Evolutionary conservation across 30 jellyfish, hydroid and myxozoan species (phyloP), one percentile per base, ranked within the genome.

Genomic region (Cassiopea andromeda): DNA sequence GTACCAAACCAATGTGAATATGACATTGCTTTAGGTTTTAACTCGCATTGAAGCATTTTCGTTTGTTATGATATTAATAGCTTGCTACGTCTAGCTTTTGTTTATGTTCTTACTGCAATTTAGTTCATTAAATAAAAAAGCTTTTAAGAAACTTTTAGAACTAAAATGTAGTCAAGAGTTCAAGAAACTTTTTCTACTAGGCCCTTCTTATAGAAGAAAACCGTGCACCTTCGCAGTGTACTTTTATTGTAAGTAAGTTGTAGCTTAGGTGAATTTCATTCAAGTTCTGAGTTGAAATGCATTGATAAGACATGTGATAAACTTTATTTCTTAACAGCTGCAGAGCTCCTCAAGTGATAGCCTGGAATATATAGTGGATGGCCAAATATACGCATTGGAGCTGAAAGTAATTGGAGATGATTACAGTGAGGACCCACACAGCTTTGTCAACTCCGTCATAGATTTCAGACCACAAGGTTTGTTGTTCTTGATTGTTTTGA

Each of bases 321-420:
- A 14, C 43, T 9, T 70, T 6, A 18, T 18, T 70, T 70, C 38
- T 12, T 1, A 70, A n/a, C 81, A 95, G 99, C 88, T 88, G 87
- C 98, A 91, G 46, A 95, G 99, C 75, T 95, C 99, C 1, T 95
- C 99, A n/a, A 91, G 94, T 91, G 98, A 95, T 71, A 75, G 92
- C 70, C 87, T 95, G 45, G 99, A 95, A 77, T 89, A 87, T 89
- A 95, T 95, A 75, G 98, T 95, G 13, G 99, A 95, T 87, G 99
- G 99, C 27, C 98, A 95, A 82, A 95, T 95, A 78, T 87, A 87
- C 75, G 99, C 94, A 2, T 81, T 95, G 92, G 97, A 90, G 61
- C 71, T 95, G 85, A 95, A 91, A 84, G 99, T 95, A 38, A 78
- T 83, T 80, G 93, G 91, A 48, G 97, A 86, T 43, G 91, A 87